Evolutionary conservation across 2,888 invertebrate genomes (phyloP).

Genomic region (Amblyteles armatorius): DNA sequence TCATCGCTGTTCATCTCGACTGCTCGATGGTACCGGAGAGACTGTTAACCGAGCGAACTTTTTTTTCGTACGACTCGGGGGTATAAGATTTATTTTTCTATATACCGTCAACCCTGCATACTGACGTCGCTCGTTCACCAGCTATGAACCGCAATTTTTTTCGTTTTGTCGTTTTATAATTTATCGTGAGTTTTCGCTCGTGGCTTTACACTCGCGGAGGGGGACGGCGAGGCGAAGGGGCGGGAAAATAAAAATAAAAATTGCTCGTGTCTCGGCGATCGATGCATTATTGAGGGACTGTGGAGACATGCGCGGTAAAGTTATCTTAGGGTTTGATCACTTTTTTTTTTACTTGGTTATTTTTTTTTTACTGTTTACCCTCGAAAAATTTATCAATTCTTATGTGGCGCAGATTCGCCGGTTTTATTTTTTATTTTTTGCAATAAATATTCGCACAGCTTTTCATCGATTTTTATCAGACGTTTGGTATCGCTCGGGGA

Average conservation of each 20-base stretch:
- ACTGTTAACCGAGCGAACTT: no score
- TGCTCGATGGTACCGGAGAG: slow-evolving; percentile 6
- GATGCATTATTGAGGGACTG: background rate
- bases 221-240: background rate
- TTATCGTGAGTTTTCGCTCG: background rate
- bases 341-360: background rate
- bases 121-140: background rate
- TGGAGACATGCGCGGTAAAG: slow-evolving; percentile 14
- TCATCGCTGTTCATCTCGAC: slow-evolving; percentile 16
- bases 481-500: background rate
- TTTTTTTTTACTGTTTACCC: background rate
- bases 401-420: background rate
- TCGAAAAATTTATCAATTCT: background rate
- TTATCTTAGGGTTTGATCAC: background rate
- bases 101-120: background rate
- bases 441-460: background rate
- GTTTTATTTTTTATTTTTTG: background rate
- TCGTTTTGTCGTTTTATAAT: background rate
- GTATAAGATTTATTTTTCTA: background rate
- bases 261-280: background rate
- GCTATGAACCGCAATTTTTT: background rate
- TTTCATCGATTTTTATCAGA: background rate
- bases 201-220: background rate
- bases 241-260: background rate
- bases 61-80: background rate